These are phyloP conservation scores for Morone saxatilis DNA, from an alignment of 2,113 vertebrate species.

Conservation along the genomic window DNA sequence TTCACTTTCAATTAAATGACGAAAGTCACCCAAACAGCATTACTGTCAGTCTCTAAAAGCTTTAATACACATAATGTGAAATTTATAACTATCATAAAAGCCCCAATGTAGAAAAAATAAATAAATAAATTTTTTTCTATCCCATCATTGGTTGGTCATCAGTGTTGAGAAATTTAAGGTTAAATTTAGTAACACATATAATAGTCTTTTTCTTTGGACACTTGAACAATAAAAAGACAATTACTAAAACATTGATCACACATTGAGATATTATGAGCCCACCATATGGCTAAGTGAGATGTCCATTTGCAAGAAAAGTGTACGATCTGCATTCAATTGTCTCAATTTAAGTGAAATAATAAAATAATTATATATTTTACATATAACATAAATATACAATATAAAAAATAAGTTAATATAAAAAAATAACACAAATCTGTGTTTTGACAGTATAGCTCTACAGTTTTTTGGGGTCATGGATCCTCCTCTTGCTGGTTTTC, in stretches of 20 bases:
- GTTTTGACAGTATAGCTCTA: too few relatives aligned
- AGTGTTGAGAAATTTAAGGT: slow-evolving; percentile 25
- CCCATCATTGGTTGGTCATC: not conserved
- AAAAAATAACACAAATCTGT: not conserved
- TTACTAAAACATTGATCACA: too few relatives aligned
- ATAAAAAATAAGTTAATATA: not conserved
- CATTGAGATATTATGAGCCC: too few relatives aligned
- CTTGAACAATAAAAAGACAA: too few relatives aligned
- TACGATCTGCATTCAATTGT: not conserved
- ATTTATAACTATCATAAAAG: slow-evolving; percentile 20
- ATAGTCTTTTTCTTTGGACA: too few relatives aligned
- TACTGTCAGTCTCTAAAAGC: slow-evolving; percentile 19
- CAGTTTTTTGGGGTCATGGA: too few relatives aligned
- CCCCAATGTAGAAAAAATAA: not conserved
- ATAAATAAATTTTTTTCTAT: not conserved
- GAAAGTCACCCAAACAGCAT: slow-evolving; percentile 12
- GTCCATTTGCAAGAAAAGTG: too few relatives aligned
- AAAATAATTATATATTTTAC: not conserved
- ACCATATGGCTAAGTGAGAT: too few relatives aligned
- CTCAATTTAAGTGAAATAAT: not conserved
- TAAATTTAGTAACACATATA: slow-evolving; percentile 3
- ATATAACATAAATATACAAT: not conserved
- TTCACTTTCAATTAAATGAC: slow-evolving; percentile 9
- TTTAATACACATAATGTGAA: not conserved
- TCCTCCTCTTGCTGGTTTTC: not conserved